Percentiles rank a stretch among this genome's conserved stretches.
Conservation (phyloP, 2,797 vertebrate genomes). For the Aeoliscus strigatus region DNA sequence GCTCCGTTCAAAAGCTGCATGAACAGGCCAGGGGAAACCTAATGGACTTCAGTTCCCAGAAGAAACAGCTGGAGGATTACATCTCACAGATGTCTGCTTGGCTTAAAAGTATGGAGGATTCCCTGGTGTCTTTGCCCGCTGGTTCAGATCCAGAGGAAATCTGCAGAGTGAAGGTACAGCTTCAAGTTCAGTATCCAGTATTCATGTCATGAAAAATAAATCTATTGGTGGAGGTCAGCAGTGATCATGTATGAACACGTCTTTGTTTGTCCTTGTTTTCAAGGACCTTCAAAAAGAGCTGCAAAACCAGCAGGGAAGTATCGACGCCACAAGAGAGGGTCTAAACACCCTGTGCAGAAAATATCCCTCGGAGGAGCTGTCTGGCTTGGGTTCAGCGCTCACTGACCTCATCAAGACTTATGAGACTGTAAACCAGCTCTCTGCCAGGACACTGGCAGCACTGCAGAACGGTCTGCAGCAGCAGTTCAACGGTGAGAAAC, state of each 20-base stretch:
- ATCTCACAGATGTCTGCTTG: conserved; percentile 81
- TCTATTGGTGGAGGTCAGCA: too few species aligned
- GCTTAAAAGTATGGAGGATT: conserved; percentile 82
- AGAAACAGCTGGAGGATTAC: conserved; percentile 83
- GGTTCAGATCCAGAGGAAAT: conserved; percentile 81
- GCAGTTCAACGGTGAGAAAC: conserved; percentile 82
- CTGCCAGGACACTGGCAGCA: conserved; percentile 78
- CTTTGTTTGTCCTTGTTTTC: conserved; percentile 17
- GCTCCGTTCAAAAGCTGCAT: conserved; percentile 80
- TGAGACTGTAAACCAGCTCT: conserved; percentile 85
- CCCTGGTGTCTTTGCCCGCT: conserved; percentile 72
- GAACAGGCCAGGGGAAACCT: conserved; percentile 82
- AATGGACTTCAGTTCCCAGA: conserved; percentile 83
- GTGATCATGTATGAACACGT: too few species aligned
- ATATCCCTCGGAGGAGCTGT: conserved; percentile 86
- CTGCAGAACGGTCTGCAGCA: conserved; percentile 88
- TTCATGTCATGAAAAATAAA: too few species aligned
- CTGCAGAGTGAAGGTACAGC: conserved; percentile 86
- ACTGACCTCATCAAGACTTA: conserved; percentile 87
- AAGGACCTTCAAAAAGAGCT: conserved; percentile 92
- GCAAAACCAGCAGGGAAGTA: conserved; percentile 83
- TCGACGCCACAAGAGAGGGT: conserved; percentile 83
- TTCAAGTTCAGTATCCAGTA: background rate
- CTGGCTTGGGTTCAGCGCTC: conserved; percentile 80
- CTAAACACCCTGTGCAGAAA: conserved; percentile 90